Percentiles rank a stretch among this genome's conserved stretches.
These are phyloP conservation scores for Trachelus tabidus DNA, from an alignment of 2,888 invertebrate genomes.

Conservation along the genomic window DNA sequence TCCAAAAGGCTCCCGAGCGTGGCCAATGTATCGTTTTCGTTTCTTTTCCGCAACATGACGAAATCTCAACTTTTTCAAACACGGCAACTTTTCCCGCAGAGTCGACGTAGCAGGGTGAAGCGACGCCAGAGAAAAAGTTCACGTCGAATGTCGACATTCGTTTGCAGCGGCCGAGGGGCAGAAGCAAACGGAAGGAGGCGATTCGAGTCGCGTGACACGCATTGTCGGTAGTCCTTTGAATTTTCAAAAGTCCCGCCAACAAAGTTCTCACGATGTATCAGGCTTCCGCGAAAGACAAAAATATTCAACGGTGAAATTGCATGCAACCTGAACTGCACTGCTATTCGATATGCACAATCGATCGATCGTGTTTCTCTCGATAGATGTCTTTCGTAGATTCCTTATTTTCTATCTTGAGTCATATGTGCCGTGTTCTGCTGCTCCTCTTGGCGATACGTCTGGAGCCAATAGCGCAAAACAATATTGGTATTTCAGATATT, in stretches of 20 bases:
- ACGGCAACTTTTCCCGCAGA: slow-evolving; percentile 32
- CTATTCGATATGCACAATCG: too few species aligned
- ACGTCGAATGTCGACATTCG: background rate
- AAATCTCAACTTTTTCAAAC: slow-evolving; percentile 45
- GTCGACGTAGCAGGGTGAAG: background rate
- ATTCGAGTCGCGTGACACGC: too few species aligned
- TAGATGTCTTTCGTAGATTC: background rate
- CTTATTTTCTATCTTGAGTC: background rate
- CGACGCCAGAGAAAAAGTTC: background rate
- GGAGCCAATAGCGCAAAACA: background rate
- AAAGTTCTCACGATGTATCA: background rate
- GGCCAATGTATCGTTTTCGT: slow-evolving; percentile 45
- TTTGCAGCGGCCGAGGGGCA: background rate
- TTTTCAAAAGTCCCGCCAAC: too few species aligned
- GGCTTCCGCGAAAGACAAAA: background rate
- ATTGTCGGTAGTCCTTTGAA: too few species aligned
- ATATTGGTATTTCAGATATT: slow-evolving; percentile 63
- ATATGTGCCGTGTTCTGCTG: background rate
- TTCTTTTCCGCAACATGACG: slow-evolving; percentile 40
- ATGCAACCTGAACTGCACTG: background rate
- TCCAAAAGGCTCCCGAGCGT: background rate
- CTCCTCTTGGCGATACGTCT: background rate
- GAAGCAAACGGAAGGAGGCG: background rate
- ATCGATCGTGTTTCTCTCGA: too few species aligned
- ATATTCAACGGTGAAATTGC: background rate